These are phyloP conservation scores for Bubo bubo DNA, from an alignment of 2,113 vertebrate genomes.

Conservation along the genomic window DNA sequence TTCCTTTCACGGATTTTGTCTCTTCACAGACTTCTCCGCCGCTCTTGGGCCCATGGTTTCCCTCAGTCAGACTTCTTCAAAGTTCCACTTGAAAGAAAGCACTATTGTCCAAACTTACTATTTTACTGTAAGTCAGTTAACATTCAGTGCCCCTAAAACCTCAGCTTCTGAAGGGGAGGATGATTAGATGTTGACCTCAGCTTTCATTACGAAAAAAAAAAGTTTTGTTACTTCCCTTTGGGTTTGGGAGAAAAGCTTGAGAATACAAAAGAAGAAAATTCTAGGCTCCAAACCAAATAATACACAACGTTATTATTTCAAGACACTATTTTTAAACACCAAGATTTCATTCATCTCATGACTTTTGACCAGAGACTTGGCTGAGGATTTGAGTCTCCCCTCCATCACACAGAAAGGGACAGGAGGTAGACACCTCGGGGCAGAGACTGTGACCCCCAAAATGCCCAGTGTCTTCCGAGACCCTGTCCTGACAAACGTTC, in stretches of 20 bases:
- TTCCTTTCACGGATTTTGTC: background rate
- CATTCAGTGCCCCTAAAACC: background rate
- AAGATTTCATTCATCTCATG: background rate
- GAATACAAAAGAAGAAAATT: background rate
- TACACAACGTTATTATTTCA: background rate
- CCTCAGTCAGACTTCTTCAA: background rate
- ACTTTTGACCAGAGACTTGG: background rate
- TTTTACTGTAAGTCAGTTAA: background rate
- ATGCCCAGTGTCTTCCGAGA: rapidly evolving
- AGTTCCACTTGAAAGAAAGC: background rate
- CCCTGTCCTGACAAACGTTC: background rate
- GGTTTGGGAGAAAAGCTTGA: background rate
- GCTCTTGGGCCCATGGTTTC: background rate
- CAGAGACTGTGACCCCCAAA: background rate
- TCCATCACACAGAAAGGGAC: background rate
- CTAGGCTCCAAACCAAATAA: background rate
- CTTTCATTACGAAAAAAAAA: background rate
- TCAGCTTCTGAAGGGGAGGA: background rate
- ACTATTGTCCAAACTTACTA: background rate
- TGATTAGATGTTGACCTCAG: background rate
- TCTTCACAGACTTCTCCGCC: background rate
- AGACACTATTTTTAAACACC: background rate
- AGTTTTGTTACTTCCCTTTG: background rate
- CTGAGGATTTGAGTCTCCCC: background rate
- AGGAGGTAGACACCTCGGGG: background rate